Evolutionary conservation across 64 coral and sea anemone genomes (phyloP).

Genomic region (Stichodactyla mertensii): DNA sequence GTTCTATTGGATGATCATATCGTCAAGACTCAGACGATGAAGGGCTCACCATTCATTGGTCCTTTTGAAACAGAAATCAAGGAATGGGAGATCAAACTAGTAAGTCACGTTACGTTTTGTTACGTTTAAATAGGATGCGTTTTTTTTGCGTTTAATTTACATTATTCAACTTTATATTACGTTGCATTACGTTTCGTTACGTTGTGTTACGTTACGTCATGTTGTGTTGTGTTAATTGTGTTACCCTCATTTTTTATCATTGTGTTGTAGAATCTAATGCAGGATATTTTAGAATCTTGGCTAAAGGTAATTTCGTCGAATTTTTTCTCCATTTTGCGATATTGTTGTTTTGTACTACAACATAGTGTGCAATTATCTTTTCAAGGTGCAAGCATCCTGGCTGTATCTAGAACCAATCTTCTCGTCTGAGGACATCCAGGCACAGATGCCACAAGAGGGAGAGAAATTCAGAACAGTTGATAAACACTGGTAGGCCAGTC

Average conservation of each 20-base stretch:
- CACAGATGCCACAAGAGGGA: conserved; percentile 96
- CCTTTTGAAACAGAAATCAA: conserved; percentile 88
- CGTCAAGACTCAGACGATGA: conserved; percentile 94
- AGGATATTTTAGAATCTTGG: conserved; percentile 97
- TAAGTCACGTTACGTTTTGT: conserved; percentile 14
- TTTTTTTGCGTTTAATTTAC: background rate
- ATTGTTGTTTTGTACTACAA: background rate
- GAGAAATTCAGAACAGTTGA: conserved; percentile 97
- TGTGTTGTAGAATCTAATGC: conserved; percentile 80
- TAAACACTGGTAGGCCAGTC: conserved; percentile 68
- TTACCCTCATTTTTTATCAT: background rate
- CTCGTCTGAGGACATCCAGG: conserved; percentile 97
- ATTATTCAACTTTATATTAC: background rate
- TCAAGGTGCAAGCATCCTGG: conserved; percentile 93
- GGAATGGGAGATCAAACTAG: conserved; percentile 84
- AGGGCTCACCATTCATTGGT: conserved; percentile 93
- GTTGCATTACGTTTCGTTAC: background rate
- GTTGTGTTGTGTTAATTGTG: background rate
- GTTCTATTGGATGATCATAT: conserved; percentile 92
- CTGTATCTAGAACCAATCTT: conserved; percentile 96
- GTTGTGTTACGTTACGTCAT: background rate
- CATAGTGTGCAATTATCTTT: background rate
- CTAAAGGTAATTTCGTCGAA: conserved; percentile 50
- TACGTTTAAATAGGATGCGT: too few relatives aligned
- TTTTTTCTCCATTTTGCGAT: background rate